Conservation (phyloP, 2,888 invertebrate genomes). For the Nymphalis urticae region DNA sequence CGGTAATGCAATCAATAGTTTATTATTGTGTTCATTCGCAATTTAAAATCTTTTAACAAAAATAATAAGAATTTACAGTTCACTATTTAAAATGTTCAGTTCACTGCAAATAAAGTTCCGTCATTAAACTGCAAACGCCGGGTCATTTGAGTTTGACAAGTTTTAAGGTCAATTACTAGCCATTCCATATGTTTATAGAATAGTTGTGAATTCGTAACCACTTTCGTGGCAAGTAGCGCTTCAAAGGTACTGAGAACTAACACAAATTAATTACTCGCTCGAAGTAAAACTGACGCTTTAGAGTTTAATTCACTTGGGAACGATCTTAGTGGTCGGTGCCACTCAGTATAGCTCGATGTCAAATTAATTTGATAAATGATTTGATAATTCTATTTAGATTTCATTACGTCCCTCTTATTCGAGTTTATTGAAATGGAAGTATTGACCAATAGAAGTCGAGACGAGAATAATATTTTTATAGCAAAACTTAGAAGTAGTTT, state of each 20-base stretch:
- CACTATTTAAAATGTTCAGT: slow-evolving; percentile 11
- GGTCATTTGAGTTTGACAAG: slow-evolving; percentile 37
- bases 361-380: slow-evolving; percentile 17
- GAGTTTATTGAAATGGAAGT: background rate
- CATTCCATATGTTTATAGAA: slow-evolving; percentile 44
- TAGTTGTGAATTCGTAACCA: slow-evolving; percentile 55
- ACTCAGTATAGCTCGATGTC: slow-evolving; percentile 21
- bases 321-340: slow-evolving; percentile 30
- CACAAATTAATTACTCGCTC: slow-evolving; percentile 66
- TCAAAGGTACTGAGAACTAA: slow-evolving; percentile 56
- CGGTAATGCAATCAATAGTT: too few species aligned
- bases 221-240: slow-evolving; percentile 43
- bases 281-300: slow-evolving; percentile 52
- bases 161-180: slow-evolving; percentile 38
- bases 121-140: slow-evolving; percentile 22
- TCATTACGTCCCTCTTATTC: background rate
- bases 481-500: background rate
- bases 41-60: too few species aligned
- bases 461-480: background rate
- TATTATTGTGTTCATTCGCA: too few species aligned
- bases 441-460: background rate
- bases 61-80: background rate
- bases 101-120: slow-evolving; percentile 22
- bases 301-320: slow-evolving; percentile 55
- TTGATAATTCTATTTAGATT: slow-evolving; percentile 26